These are phyloP conservation scores for Drosophila sucinea DNA, from an alignment of 1,140 invertebrate genomes.

Conservation along the genomic window DNA sequence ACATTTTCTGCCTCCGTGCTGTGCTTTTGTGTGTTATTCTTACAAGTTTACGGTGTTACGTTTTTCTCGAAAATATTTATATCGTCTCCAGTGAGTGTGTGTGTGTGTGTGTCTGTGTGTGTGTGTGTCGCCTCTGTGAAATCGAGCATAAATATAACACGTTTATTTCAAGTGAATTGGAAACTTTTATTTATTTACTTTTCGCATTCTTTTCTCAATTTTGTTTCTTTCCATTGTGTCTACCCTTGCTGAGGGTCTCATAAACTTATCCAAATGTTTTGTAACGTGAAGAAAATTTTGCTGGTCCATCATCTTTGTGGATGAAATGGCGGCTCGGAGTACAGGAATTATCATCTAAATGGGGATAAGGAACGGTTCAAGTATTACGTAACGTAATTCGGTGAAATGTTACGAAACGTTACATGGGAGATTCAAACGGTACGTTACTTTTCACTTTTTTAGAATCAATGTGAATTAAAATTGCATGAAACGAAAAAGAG, in stretches of 20 bases:
- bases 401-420: too few species aligned
- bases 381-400: too few species aligned
- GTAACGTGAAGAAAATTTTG: background rate
- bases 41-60: constrained; percentile 22
- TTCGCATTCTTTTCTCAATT: constrained; percentile 27
- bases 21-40: constrained; percentile 39
- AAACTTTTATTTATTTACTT: constrained; percentile 59
- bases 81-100: background rate
- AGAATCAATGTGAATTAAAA: too few species aligned
- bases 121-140: constrained; percentile 23
- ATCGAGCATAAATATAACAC: constrained; percentile 69
- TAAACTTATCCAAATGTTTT: background rate
- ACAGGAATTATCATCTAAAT: too few species aligned
- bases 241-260: background rate
- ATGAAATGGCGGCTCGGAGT: too few species aligned
- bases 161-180: constrained; percentile 66
- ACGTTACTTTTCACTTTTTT: too few species aligned
- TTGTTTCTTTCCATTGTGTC: constrained; percentile 7
- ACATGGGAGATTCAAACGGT: too few species aligned
- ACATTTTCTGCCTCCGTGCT: constrained; percentile 39
- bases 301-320: too few species aligned
- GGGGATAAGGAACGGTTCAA: too few species aligned
- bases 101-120: background rate
- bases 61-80: constrained; percentile 25
- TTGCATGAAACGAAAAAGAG: too few species aligned